Base-by-base conservation (phyloP, 1,140 invertebrate genomes). In the Cydia splendana region DNA sequence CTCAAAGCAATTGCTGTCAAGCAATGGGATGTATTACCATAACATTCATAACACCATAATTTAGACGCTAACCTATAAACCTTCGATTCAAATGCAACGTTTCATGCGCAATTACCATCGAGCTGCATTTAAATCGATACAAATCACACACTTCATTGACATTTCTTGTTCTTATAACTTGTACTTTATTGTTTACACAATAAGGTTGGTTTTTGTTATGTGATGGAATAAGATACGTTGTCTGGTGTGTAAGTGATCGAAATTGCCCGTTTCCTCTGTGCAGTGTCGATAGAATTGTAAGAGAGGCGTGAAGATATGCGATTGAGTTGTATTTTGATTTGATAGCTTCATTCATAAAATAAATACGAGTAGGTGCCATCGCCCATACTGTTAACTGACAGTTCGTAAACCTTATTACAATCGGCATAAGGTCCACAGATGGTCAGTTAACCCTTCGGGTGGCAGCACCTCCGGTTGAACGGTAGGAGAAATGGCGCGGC, bases 81-180 rank as follows among this genome's bases (percentile, higher is more conserved):
- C 9, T 30, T 65, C 65, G 5, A 30, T 65, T 65, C 3, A 24
- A 15, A 28, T 65, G 65, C 65, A 65, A 18, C 57, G 6, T 24
- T 65, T 65, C 20, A 13, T 24, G 7, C 15, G 7, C 57, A 65
- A 24, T 30, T 38, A 30, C 24, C 10, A 48, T 48, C 2, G 12
- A 67, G 12, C 65, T 65, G 65, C 65, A 65, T 65, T 65, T 65
- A 7, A 24, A 24, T 62, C 57, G 9, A 62, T 4, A 62, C 57
- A 20, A 62, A 62, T 10, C 24, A 62, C 57, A 62, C 57, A 62
- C 57, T 62, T 24, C 3, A 62, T 62, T 24, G 20, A 24, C 20
- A 62, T 24, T n/a, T 1, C n/a, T n/a, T 18, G n/a, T 4, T 18
- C 1, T 57, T 57, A 7, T 3, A 62, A 62, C n/a, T 5, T 24